Conservation (phyloP, 2,113 vertebrate genomes). For the Eidolon helvum region DNA sequence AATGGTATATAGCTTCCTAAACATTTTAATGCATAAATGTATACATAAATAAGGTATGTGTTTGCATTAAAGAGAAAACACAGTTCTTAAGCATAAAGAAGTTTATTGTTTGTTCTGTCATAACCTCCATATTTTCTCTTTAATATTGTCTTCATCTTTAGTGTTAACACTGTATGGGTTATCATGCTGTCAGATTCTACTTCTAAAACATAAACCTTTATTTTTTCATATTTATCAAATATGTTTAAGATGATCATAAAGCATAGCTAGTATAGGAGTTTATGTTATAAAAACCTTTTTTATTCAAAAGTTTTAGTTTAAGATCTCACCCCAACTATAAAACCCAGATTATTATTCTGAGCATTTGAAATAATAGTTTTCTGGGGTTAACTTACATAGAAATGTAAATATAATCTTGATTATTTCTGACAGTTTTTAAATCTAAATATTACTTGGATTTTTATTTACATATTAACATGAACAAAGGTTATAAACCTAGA, state of each 20-base stretch:
- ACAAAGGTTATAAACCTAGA: neutral
- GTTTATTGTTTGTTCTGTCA: neutral
- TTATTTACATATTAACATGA: neutral
- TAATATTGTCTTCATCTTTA: neutral
- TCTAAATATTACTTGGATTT: neutral
- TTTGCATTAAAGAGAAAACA: slow-evolving; percentile 18
- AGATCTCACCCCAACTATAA: neutral
- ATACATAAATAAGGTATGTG: neutral
- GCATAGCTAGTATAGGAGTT: neutral
- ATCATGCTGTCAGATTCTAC: neutral
- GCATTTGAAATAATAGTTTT: neutral
- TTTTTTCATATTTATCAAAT: neutral
- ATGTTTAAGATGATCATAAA: neutral
- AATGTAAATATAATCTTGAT: neutral
- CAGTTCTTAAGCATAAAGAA: neutral
- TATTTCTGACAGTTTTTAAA: neutral
- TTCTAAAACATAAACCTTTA: neutral
- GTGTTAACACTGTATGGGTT: neutral
- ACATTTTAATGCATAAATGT: neutral
- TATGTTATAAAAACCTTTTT: neutral
- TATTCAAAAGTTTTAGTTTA: neutral
- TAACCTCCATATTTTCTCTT: neutral
- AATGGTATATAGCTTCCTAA: neutral
- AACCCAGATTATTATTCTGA: neutral
- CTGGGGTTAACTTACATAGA: neutral